Evolutionary conservation across 2,113 vertebrate species (phyloP), one percentile per base, ranked within the genome.

Genomic region (Clarias gariepinus): DNA sequence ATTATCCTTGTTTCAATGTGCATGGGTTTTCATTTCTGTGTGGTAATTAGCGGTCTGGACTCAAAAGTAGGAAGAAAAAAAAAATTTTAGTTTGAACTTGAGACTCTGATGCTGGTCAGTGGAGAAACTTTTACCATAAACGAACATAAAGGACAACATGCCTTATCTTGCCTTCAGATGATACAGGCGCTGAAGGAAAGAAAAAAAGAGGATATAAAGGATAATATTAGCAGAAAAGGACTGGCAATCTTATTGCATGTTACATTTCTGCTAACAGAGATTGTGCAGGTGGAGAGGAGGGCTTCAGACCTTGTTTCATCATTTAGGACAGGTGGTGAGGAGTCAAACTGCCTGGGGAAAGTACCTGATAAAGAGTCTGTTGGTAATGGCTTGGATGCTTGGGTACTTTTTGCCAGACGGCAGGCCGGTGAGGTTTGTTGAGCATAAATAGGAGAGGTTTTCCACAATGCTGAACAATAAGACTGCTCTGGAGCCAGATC

Each of bases 1-100:
- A 85, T 87, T 80, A 79, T 87, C 73, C 80, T 80, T 87, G 64
- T 85, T 87, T 73, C n/a, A 16, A 64, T 28, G 80, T 79, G 73
- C 74, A 63, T 87, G 10, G 36, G 19, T 81, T 73, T 84, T 81
- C 53, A 68, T 64, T 30, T 74, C n/a, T 55, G 33, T 25, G 63
- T 10, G 52, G 83, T 85, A 87, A 82, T 87, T 82, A 60, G 55
- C 53, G 53, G 66, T 12, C 25, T 33, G 47, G 60, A 41, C 8
- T 7, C 41, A 81, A 76, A 82, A 68, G 66, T 41, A 85, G 19
- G 47, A 33, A 60, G 12, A 41, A 69, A 80, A 36, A 80, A 36
- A 36, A 0, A 47, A 76, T 28, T 0, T 58, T 78, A 0, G 33
- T 47, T 73, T 41, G 73, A 85, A 36, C 36, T 85, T 61, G 60